phyloP scores from a whole-genome alignment of 2,797 vertebrate genomes.

The Betta splendens region DNA sequence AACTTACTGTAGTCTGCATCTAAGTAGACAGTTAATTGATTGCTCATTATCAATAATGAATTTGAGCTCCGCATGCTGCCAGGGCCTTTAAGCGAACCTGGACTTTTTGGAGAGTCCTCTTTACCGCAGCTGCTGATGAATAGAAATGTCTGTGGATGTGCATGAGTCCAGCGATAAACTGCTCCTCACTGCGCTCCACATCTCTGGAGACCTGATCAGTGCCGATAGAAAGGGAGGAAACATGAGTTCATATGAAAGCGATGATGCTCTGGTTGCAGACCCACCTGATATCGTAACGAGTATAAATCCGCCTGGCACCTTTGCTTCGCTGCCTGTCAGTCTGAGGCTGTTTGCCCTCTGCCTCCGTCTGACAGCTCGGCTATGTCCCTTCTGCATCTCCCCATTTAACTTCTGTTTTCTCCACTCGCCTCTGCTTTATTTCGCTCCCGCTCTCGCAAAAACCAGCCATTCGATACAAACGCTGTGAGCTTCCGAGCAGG shows the following conservation, averaged over 20 bases:
- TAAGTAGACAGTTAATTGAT: too few relatives aligned
- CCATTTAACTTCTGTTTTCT: background rate
- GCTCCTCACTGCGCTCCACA: background rate
- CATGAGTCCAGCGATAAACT: too few relatives aligned
- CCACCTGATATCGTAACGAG: conserved; percentile 23
- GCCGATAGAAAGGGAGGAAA: background rate
- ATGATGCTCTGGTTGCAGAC: conserved; percentile 23
- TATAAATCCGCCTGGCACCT: conserved; percentile 34
- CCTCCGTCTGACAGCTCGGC: conserved; percentile 22
- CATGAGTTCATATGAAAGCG: too few relatives aligned
- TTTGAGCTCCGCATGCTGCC: background rate
- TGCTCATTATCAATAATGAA: too few relatives aligned
- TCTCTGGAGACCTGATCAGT: background rate
- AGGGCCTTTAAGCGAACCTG: background rate
- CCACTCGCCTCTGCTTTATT: background rate
- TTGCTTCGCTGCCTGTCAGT: conserved; percentile 33
- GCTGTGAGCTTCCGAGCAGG: conserved; percentile 19
- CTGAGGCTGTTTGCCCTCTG: conserved; percentile 9
- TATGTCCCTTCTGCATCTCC: background rate
- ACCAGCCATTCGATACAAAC: background rate
- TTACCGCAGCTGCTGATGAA: background rate
- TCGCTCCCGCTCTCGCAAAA: conserved; percentile 17
- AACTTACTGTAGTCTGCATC: background rate
- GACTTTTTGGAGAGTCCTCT: background rate
- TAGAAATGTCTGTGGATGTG: background rate